Conservation (phyloP, 2,888 invertebrate species). For the Chesias legatella region DNA sequence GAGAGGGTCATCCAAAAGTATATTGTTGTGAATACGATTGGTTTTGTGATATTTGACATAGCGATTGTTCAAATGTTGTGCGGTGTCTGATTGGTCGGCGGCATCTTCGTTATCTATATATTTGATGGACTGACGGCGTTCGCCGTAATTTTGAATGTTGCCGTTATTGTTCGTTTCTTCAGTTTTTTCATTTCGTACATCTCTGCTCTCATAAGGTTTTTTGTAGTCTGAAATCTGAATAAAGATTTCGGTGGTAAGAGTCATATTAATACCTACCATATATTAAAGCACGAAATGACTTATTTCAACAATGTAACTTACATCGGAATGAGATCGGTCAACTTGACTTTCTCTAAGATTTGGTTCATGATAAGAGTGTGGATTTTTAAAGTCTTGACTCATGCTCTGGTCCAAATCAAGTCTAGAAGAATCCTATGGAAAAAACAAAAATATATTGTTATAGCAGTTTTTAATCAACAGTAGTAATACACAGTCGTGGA, state of each 20-base stretch:
- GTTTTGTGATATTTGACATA: conserved; percentile 26
- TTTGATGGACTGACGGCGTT: conserved; percentile 24
- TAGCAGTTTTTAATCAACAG: no score
- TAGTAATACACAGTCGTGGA: no score
- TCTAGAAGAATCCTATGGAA: conserved; percentile 28
- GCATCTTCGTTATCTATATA: conserved; percentile 34
- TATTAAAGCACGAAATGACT: no score
- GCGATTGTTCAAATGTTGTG: conserved; percentile 34
- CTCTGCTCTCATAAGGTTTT: conserved; percentile 32
- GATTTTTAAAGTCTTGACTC: conserved; percentile 28
- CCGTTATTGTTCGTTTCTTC: conserved; percentile 20
- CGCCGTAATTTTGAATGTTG: conserved; percentile 24
- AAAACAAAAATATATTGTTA: not conserved
- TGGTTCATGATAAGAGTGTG: conserved; percentile 34
- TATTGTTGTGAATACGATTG: conserved; percentile 30
- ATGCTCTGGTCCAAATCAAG: conserved; percentile 31
- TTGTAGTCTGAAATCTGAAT: conserved; percentile 42
- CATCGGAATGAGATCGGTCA: conserved; percentile 28
- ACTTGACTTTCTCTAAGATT: conserved; percentile 25
- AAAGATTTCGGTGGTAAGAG: no score
- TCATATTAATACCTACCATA: not conserved
- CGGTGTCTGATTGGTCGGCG: conserved; percentile 32
- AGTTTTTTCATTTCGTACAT: conserved; percentile 33
- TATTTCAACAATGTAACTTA: conserved; percentile 2
- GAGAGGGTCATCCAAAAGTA: conserved; percentile 27